Percentiles rank a stretch among this genome's conserved stretches.
Evolutionary conservation across 2,797 vertebrate species (phyloP).

Genomic region (Sebastes steindachneri): DNA sequence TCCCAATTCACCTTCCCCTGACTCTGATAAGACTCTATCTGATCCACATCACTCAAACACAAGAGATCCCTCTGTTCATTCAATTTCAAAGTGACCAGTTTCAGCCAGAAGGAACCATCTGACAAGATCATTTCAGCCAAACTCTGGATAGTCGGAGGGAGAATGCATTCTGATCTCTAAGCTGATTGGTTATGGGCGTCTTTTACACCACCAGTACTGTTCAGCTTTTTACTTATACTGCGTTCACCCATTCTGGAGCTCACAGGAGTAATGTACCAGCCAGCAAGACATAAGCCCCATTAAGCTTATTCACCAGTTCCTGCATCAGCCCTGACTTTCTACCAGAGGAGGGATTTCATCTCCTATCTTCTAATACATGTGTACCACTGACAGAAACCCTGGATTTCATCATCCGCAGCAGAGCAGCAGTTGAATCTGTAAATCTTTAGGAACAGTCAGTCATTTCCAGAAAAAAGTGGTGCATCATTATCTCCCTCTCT

Average conservation of each 20-base stretch:
- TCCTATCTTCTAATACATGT: conserved; percentile 19
- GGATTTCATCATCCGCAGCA: background rate
- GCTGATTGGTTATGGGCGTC: conserved; percentile 32
- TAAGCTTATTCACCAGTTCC: conserved; percentile 45
- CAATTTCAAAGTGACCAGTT: conserved; percentile 67
- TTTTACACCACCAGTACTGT: background rate
- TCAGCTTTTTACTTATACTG: background rate
- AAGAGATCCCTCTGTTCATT: conserved; percentile 34
- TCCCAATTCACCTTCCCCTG: conserved; percentile 61
- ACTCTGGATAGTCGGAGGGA: background rate
- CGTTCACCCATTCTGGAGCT: conserved; percentile 16
- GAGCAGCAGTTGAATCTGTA: background rate
- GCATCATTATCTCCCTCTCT: background rate
- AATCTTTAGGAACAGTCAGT: background rate
- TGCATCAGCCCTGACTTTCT: conserved; percentile 19
- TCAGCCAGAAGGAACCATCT: conserved; percentile 36
- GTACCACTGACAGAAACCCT: background rate
- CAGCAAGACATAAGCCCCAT: conserved; percentile 47
- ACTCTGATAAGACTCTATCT: conserved; percentile 72
- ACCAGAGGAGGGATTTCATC: conserved; percentile 44
- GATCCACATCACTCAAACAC: conserved; percentile 68
- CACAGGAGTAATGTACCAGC: conserved; percentile 40
- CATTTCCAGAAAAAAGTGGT: background rate
- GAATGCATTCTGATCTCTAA: conserved; percentile 24
- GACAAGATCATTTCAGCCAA: conserved; percentile 28